Percentiles rank a stretch among this genome's conserved stretches.
These are phyloP conservation scores for Hyphantria cunea DNA, from an alignment of 1,140 invertebrate genomes.

Conservation along the genomic window DNA sequence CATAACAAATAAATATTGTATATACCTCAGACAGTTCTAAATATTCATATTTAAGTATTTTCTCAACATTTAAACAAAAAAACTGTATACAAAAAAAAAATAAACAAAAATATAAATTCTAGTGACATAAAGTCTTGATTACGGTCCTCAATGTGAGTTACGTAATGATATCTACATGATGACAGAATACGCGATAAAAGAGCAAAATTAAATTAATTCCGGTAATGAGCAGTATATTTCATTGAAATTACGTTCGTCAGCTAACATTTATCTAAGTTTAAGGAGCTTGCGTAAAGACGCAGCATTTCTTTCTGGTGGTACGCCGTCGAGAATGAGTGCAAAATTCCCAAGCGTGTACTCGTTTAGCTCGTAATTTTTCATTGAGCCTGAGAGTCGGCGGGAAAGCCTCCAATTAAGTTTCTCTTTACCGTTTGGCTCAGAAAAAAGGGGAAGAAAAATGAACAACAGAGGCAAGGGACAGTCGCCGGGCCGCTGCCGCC, in stretches of 20 bases:
- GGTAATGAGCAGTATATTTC: conserved; percentile 55
- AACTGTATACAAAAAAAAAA: too few species aligned
- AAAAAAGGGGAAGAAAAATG: conserved; percentile 72
- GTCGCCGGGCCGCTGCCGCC: conserved; percentile 33
- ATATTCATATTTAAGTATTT: too few species aligned
- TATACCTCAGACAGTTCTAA: too few species aligned
- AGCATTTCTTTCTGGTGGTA: conserved; percentile 57
- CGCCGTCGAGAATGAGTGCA: conserved; percentile 55
- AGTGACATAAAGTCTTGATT: conserved; percentile 3
- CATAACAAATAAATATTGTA: too few species aligned
- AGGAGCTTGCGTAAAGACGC: conserved; percentile 49
- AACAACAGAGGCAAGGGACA: conserved; percentile 57
- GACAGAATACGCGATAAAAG: conserved; percentile 37
- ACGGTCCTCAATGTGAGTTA: background rate
- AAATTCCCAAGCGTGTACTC: conserved; percentile 72
- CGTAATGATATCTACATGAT: conserved; percentile 20
- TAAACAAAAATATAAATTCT: too few species aligned
- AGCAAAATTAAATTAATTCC: conserved; percentile 49
- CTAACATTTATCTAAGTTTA: conserved; percentile 54
- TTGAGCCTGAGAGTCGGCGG: conserved; percentile 73
- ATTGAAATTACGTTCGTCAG: conserved; percentile 50
- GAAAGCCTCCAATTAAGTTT: conserved; percentile 80
- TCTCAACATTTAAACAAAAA: too few species aligned
- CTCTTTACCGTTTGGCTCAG: conserved; percentile 71
- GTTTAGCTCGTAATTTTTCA: conserved; percentile 80